Evolutionary conservation across 2,113 vertebrate species (phyloP).

Genomic region (Steatornis caripensis): DNA sequence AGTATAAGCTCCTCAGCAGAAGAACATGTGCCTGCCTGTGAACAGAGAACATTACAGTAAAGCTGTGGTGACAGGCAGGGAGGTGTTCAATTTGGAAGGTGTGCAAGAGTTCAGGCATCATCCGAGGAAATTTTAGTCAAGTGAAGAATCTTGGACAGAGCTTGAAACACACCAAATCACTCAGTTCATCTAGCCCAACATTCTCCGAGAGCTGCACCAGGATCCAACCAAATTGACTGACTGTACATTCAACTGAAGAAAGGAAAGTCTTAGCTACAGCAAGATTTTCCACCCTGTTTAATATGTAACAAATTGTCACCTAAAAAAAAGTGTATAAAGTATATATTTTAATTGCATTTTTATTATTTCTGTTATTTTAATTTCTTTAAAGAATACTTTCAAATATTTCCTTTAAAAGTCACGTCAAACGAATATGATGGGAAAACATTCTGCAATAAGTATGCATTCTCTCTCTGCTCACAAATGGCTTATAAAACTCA

Average conservation of each 20-base stretch:
- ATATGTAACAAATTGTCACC: not conserved
- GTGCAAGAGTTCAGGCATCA: not conserved
- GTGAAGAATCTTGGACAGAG: not conserved
- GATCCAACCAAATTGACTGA: not conserved
- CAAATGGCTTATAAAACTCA: constrained; percentile 60
- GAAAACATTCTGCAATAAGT: constrained; percentile 21
- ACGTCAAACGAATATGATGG: not conserved
- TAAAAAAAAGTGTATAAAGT: not conserved
- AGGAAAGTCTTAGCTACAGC: not conserved
- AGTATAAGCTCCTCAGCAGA: not conserved
- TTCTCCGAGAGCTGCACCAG: not conserved
- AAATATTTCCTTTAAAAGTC: not conserved
- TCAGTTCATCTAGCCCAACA: not conserved
- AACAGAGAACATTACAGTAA: not conserved
- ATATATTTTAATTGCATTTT: not conserved
- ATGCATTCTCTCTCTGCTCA: not conserved
- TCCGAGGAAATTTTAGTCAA: not conserved
- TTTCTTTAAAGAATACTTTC: not conserved
- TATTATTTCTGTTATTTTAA: not conserved
- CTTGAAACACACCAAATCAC: not conserved
- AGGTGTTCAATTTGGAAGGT: not conserved
- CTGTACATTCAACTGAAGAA: not conserved
- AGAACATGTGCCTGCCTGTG: not conserved
- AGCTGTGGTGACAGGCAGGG: not conserved
- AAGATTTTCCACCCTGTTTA: not conserved